A percentile compares a stretch with the other conserved stretches of the same genome.
Evolutionary conservation across 1,140 invertebrate genomes (phyloP).

Genomic region (Euura saliciscinereae): DNA sequence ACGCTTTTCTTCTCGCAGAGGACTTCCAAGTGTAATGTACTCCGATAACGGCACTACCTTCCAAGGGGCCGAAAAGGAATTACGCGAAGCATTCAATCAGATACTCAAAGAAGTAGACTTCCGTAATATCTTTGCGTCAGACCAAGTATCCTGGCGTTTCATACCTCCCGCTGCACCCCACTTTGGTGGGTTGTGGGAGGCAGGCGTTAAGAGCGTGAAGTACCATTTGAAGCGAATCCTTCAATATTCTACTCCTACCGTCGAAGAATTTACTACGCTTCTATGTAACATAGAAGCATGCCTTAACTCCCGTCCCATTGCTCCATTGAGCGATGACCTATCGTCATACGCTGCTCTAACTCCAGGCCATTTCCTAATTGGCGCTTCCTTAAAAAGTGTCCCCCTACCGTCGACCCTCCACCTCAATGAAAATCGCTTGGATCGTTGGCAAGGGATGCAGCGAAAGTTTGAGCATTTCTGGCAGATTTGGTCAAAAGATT

Average conservation of each 20-base stretch:
- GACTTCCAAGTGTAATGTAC: slow-evolving; percentile 15
- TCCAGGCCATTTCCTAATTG: slow-evolving; percentile 24
- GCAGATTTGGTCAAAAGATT: slow-evolving; percentile 34
- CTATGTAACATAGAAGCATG: slow-evolving; percentile 14
- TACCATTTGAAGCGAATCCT: slow-evolving; percentile 30
- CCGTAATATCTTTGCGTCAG: background rate
- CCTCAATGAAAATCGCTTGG: slow-evolving; percentile 18
- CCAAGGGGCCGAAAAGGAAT: slow-evolving; percentile 17
- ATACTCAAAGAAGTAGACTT: no score
- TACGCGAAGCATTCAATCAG: no score
- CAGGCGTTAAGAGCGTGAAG: slow-evolving; percentile 46
- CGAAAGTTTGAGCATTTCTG: slow-evolving; percentile 31
- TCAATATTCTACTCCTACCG: slow-evolving; percentile 22
- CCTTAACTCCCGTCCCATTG: slow-evolving; percentile 32
- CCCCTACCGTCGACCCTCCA: slow-evolving; percentile 17
- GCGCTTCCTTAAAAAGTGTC: slow-evolving; percentile 15
- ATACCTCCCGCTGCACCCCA: slow-evolving; percentile 49
- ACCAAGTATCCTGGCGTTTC: slow-evolving; percentile 39
- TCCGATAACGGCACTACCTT: slow-evolving; percentile 26
- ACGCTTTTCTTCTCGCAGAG: slow-evolving; percentile 21
- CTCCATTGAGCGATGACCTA: slow-evolving; percentile 20
- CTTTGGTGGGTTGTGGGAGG: slow-evolving; percentile 53
- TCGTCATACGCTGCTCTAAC: slow-evolving; percentile 14
- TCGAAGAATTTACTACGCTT: slow-evolving; percentile 14
- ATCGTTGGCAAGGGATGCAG: slow-evolving; percentile 34